Conservation (phyloP, 2,113 vertebrate genomes). For the Turnix velox region DNA sequence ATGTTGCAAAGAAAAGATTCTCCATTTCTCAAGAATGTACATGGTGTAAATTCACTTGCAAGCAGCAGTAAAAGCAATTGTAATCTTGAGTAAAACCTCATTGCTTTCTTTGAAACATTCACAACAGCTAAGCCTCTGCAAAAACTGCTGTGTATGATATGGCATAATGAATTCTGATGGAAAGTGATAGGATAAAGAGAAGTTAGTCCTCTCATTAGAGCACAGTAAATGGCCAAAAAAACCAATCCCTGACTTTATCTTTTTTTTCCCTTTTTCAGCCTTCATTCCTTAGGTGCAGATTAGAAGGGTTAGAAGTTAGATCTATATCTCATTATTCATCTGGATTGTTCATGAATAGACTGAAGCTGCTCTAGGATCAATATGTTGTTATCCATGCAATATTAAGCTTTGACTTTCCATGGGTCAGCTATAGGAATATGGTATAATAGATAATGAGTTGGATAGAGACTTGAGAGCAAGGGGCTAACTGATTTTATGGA, state of each 20-base stretch:
- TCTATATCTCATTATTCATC: not conserved
- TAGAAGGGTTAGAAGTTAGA: not conserved
- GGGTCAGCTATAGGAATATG: not conserved
- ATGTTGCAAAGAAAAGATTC: not conserved
- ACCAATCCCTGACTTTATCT: fast-evolving
- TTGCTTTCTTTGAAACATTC: not conserved
- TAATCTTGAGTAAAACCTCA: not conserved
- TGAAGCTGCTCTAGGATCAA: not conserved
- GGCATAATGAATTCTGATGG: not conserved
- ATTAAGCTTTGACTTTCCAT: not conserved
- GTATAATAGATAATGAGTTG: not conserved
- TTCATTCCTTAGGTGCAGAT: not conserved
- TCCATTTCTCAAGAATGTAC: not conserved
- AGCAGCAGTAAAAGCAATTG: not conserved
- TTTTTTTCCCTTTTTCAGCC: not conserved
- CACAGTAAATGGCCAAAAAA: not conserved
- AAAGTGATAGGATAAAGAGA: not conserved
- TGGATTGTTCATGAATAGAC: not conserved
- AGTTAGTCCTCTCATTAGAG: not conserved
- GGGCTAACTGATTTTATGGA: not conserved
- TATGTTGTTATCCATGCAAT: not conserved
- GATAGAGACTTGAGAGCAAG: not conserved
- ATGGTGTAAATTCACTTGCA: not conserved
- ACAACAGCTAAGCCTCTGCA: not conserved
- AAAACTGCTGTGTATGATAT: not conserved